Conservation (phyloP, 2,113 vertebrate species). For the Anguilla japonica region DNA sequence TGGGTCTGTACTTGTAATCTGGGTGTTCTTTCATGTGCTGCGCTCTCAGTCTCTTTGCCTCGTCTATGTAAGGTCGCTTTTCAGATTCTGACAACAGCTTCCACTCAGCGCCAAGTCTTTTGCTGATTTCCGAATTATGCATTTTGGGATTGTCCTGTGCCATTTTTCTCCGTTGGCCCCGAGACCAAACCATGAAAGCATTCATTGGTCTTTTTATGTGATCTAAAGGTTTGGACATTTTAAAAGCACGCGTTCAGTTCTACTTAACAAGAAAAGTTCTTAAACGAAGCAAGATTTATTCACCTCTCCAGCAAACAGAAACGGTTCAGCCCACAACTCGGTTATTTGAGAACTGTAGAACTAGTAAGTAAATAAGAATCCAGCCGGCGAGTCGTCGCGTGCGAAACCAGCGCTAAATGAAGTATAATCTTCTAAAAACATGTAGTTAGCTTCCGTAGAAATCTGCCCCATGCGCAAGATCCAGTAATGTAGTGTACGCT, state of each 20-base stretch:
- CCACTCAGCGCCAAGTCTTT: constrained; percentile 30
- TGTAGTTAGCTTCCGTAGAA: constrained; percentile 2
- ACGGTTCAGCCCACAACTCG: constrained; percentile 79
- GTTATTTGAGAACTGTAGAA: constrained; percentile 40
- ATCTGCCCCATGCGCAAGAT: constrained; percentile 55
- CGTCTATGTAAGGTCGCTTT: constrained; percentile 32
- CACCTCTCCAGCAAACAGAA: constrained; percentile 69
- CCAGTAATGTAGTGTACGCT: constrained; percentile 67
- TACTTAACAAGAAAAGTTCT: constrained; percentile 57
- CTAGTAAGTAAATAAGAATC: constrained; percentile 54
- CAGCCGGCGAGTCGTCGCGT: constrained; percentile 52
- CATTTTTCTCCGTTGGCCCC: constrained; percentile 29
- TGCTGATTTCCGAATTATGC: constrained; percentile 34
- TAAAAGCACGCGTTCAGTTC: constrained; percentile 47
- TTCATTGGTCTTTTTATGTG: constrained; percentile 34
- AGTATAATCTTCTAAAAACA: constrained; percentile 47
- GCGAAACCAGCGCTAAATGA: constrained; percentile 54
- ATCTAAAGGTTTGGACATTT: constrained; percentile 91
- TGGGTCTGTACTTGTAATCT: constrained; percentile 32
- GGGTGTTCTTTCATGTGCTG: constrained; percentile 33
- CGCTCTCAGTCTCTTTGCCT: constrained; percentile 26
- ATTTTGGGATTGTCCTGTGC: constrained; percentile 33
- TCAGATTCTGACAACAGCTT: constrained; percentile 26
- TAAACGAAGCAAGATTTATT: constrained; percentile 52
- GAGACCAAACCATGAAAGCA: constrained; percentile 32